phyloP scores from a whole-genome alignment of 1,140 invertebrate genomes.

The Drosophila nannoptera region DNA sequence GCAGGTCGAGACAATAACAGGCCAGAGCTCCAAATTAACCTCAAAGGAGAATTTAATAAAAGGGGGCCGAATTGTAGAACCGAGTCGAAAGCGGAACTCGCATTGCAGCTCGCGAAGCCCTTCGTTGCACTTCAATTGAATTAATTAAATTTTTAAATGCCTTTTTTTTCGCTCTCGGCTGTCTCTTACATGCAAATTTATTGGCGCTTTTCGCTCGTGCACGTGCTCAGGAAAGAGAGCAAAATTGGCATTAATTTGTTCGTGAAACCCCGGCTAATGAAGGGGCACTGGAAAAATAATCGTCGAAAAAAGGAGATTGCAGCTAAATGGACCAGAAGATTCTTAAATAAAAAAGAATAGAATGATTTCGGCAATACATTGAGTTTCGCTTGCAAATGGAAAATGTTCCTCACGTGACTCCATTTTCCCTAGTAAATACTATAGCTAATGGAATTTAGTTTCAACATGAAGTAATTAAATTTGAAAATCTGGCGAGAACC shows the following conservation, averaged over 20 bases:
- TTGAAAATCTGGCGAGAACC: too few relatives aligned
- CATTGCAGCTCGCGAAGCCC: constrained; percentile 46
- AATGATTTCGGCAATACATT: neutral
- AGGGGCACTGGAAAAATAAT: constrained; percentile 22
- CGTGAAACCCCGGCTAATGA: constrained; percentile 11
- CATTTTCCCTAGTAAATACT: too few relatives aligned
- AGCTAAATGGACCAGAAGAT: too few relatives aligned
- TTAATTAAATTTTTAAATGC: constrained; percentile 69
- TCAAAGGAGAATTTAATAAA: constrained; percentile 37
- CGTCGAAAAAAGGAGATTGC: neutral
- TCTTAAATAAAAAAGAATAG: neutral
- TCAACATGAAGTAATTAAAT: too few relatives aligned
- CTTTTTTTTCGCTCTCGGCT: constrained; percentile 41
- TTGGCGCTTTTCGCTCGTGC: constrained; percentile 46
- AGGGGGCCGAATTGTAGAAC: constrained; percentile 50
- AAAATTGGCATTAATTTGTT: constrained; percentile 21
- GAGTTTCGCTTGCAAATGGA: too few relatives aligned
- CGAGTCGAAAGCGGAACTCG: constrained; percentile 8
- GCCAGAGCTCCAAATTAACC: constrained; percentile 23
- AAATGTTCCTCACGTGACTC: too few relatives aligned
- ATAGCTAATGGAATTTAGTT: too few relatives aligned
- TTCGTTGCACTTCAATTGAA: constrained; percentile 60
- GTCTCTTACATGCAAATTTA: constrained; percentile 66
- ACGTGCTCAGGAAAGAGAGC: constrained; percentile 48
- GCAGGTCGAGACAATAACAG: constrained; percentile 47